phyloP scores from a whole-genome alignment of 2,113 vertebrate genomes.

The Grammomys dolichurus region DNA sequence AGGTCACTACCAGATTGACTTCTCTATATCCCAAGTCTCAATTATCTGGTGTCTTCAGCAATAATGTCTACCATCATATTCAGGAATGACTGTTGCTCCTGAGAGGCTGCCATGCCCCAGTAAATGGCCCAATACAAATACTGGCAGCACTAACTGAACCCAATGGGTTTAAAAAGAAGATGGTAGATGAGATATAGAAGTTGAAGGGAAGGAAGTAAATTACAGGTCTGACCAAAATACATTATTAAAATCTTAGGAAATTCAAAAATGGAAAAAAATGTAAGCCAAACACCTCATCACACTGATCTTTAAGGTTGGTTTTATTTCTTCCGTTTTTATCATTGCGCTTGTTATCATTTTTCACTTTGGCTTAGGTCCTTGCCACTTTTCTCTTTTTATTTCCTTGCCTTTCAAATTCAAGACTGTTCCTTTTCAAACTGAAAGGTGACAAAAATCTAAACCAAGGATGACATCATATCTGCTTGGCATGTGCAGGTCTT shows the following conservation, averaged over 20 bases:
- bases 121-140: neutral
- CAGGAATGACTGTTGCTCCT: neutral
- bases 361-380: neutral
- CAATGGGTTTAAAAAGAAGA: neutral
- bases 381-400: neutral
- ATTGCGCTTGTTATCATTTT: neutral
- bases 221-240: neutral
- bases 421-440: neutral
- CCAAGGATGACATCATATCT: neutral
- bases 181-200: neutral
- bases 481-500: neutral
- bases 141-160: neutral
- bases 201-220: neutral
- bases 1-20: neutral
- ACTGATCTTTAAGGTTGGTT: neutral
- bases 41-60: neutral
- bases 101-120: neutral
- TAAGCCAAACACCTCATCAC: neutral
- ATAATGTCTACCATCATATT: neutral
- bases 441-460: neutral
- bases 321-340: neutral
- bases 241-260: neutral
- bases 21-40: neutral
- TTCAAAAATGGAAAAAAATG: neutral
- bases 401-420: neutral